Conservation (phyloP, 2,113 vertebrate genomes). For the Gasterosteus nipponicus region DNA sequence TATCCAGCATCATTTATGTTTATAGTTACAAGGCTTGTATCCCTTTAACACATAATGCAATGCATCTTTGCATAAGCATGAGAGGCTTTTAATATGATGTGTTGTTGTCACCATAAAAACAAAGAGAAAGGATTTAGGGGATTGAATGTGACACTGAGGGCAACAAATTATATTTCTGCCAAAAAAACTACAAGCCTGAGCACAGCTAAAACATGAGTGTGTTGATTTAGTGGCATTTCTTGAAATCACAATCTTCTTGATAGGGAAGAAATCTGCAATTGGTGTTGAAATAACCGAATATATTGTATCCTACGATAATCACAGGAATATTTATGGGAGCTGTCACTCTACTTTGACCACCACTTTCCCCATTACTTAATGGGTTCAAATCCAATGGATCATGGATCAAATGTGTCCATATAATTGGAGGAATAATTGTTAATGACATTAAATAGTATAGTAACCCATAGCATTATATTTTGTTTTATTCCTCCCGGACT, state of each 20-base stretch:
- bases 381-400: not conserved
- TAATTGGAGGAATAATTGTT: too few species aligned
- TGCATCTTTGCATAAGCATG: slow-evolving; percentile 15
- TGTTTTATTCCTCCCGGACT: too few species aligned
- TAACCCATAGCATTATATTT: too few species aligned
- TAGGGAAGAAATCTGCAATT: not conserved
- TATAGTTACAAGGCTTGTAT: slow-evolving; percentile 16
- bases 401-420: not conserved
- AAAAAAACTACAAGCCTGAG: not conserved
- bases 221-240: slow-evolving; percentile 6
- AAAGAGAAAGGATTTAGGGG: not conserved
- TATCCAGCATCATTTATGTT: slow-evolving; percentile 32
- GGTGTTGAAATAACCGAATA: not conserved
- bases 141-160: not conserved
- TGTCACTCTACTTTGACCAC: not conserved
- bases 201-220: not conserved
- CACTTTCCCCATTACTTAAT: not conserved
- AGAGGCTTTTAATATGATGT: slow-evolving; percentile 37
- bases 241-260: not conserved
- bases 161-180: slow-evolving; percentile 16
- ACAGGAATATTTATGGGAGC: not conserved
- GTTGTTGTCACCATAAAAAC: slow-evolving; percentile 23
- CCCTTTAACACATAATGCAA: slow-evolving; percentile 4
- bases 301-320: not conserved
- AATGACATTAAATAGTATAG: too few species aligned